Percentiles rank a stretch among this genome's conserved stretches.
These are phyloP conservation scores for Eupithecia tripunctaria DNA, from an alignment of 2,888 invertebrate genomes.

Conservation along the genomic window DNA sequence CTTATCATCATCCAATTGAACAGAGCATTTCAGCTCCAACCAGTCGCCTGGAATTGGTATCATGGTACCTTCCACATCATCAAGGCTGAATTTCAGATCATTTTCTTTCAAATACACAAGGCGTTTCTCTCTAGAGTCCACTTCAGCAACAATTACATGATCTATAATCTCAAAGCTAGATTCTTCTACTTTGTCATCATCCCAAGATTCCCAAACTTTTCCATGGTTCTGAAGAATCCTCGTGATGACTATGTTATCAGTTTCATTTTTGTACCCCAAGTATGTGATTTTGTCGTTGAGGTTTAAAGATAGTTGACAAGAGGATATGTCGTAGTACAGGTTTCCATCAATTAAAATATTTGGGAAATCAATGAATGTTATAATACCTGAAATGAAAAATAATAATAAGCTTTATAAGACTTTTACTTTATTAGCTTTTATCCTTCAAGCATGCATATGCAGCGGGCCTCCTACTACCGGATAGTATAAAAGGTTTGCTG, in stretches of 20 bases:
- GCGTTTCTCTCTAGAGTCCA: constrained; percentile 64
- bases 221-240: constrained; percentile 84
- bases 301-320: constrained; percentile 64
- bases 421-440: too few species aligned
- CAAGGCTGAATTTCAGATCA: constrained; percentile 85
- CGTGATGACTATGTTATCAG: constrained; percentile 79
- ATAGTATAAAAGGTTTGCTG: neutral
- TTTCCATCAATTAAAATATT: constrained; percentile 85
- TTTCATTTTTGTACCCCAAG: constrained; percentile 77
- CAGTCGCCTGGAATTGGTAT: constrained; percentile 89
- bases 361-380: constrained; percentile 80
- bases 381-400: constrained; percentile 74
- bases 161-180: constrained; percentile 62
- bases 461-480: too few species aligned
- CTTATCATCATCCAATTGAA: constrained; percentile 75
- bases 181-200: constrained; percentile 66
- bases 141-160: constrained; percentile 70
- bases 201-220: constrained; percentile 73
- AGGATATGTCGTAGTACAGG: constrained; percentile 79
- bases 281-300: constrained; percentile 85
- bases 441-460: too few species aligned
- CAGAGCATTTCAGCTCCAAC: constrained; percentile 86
- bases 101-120: constrained; percentile 79
- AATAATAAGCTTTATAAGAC: too few species aligned
- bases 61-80: constrained; percentile 86